A percentile compares a stretch with the other conserved stretches of the same genome.
Evolutionary conservation across 2,797 vertebrate species (phyloP).

Genomic region (Petrocephalus schoutedeni): DNA sequence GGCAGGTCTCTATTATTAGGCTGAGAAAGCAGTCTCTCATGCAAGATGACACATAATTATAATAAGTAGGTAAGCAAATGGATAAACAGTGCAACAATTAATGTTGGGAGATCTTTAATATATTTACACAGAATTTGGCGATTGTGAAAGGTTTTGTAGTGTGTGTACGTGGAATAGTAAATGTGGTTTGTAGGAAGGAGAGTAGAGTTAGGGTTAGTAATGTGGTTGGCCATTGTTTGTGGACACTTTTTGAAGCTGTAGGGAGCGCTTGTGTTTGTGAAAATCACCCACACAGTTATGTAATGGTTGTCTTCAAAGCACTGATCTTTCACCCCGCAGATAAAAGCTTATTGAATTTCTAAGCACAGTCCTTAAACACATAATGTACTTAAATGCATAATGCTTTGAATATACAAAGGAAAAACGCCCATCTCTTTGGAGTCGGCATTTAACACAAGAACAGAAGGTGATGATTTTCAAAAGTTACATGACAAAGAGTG

Average conservation of each 20-base stretch:
- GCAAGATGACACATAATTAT: background rate
- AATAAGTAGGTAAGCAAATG: background rate
- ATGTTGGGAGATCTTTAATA: background rate
- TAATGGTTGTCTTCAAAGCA: background rate
- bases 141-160: background rate
- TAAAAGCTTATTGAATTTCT: conserved; percentile 6
- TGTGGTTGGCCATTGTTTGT: background rate
- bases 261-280: background rate
- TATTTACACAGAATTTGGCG: background rate
- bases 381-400: background rate
- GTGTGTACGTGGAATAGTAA: background rate
- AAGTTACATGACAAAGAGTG: background rate
- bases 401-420: background rate
- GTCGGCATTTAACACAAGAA: background rate
- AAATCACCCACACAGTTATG: background rate
- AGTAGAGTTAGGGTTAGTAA: background rate
- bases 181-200: background rate
- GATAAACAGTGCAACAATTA: background rate
- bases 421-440: background rate
- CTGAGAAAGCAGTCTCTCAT: background rate
- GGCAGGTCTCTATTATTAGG: background rate
- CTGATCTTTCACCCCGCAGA: background rate
- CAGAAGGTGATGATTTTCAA: background rate
- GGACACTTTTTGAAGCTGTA: background rate
- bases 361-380: background rate